Percentiles rank a stretch among this genome's conserved stretches.
phyloP scores from a whole-genome alignment of 2,888 invertebrate species.

The Sinohyriopsis cumingii region DNA sequence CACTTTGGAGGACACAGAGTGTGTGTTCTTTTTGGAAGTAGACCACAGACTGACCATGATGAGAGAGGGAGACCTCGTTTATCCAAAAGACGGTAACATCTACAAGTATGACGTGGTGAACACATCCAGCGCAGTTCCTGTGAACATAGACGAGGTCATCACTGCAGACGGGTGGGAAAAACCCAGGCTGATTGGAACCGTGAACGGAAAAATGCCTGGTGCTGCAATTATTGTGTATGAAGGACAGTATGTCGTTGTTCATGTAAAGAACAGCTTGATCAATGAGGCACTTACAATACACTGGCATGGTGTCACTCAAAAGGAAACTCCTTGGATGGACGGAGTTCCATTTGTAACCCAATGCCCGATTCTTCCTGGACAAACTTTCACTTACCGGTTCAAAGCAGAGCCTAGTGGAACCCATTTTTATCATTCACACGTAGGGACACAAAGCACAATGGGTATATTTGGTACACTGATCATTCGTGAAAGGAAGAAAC shows the following conservation, averaged over 20 bases:
- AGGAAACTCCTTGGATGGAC: conserved; percentile 56
- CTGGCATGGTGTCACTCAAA: conserved; percentile 56
- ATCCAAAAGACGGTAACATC: conserved; percentile 17
- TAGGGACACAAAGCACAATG: conserved; percentile 29
- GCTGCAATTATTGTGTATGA: conserved; percentile 48
- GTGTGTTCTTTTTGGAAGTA: conserved; percentile 18
- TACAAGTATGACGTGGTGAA: conserved; percentile 12
- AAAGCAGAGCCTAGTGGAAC: conserved; percentile 38
- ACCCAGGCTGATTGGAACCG: conserved; percentile 26
- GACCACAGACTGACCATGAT: conserved; percentile 25
- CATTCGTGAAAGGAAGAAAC: conserved; percentile 22
- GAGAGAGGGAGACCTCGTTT: conserved; percentile 10
- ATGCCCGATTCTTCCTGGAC: conserved; percentile 51
- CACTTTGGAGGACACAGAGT: conserved; percentile 1
- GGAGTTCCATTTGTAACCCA: conserved; percentile 56
- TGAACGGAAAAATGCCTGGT: conserved; percentile 50
- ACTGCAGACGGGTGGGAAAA: conserved; percentile 39
- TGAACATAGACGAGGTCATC: conserved; percentile 27
- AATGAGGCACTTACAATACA: conserved; percentile 44
- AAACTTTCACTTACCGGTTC: conserved; percentile 45
- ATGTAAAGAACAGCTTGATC: conserved; percentile 43
- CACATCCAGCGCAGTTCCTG: conserved; percentile 6
- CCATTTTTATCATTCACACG: conserved; percentile 48
- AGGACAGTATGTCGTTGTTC: conserved; percentile 40
- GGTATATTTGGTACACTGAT: conserved; percentile 44